These are phyloP conservation scores for Anguilla rostrata DNA, from an alignment of 2,113 vertebrate species.

Conservation along the genomic window DNA sequence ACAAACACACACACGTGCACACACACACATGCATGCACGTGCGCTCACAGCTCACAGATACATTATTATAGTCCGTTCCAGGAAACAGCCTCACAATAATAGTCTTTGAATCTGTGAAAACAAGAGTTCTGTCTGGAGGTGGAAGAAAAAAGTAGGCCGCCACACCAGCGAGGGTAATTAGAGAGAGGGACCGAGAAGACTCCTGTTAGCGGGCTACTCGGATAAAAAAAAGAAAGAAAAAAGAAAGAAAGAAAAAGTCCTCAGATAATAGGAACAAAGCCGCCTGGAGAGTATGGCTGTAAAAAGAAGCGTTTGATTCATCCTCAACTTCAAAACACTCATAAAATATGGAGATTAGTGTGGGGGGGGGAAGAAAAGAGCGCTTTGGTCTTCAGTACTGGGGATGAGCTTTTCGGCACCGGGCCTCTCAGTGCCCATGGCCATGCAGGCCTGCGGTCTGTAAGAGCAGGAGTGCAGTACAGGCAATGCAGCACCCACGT, in stretches of 20 bases:
- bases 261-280: conserved; percentile 8
- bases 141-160: background rate
- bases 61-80: background rate
- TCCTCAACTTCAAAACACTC: conserved; percentile 1
- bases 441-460: background rate
- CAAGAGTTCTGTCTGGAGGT: background rate
- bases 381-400: background rate
- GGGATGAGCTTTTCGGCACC: background rate
- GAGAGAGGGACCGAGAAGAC: background rate
- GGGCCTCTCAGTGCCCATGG: background rate
- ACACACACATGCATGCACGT: too few species aligned
- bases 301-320: conserved; percentile 5
- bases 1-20: background rate
- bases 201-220: background rate
- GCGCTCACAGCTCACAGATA: background rate
- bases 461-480: too few species aligned
- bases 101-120: background rate
- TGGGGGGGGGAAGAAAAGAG: background rate
- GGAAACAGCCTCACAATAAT: background rate
- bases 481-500: too few species aligned
- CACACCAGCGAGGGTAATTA: background rate
- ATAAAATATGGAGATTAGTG: conserved; percentile 10
- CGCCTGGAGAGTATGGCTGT: background rate
- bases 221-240: background rate
- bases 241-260: background rate